Conservation (phyloP, 2,113 vertebrate species). For the Hippocampus mohnikei region DNA sequence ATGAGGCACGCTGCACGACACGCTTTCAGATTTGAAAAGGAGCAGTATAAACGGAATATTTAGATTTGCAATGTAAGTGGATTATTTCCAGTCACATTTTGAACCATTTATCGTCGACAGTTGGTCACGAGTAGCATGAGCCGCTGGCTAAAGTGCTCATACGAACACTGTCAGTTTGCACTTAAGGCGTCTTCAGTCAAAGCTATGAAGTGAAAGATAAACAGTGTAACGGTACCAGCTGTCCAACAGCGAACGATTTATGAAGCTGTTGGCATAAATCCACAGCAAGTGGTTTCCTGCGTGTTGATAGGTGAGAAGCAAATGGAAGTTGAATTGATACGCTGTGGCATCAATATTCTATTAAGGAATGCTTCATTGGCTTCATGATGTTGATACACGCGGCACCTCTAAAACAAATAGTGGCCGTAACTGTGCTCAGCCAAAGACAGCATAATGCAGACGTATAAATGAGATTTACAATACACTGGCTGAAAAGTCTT, state of each 20-base stretch:
- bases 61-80: constrained; percentile 44
- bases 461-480: constrained; percentile 9
- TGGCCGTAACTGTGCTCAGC: background rate
- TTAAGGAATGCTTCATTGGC: constrained; percentile 29
- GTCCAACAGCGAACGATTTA: constrained; percentile 40
- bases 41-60: constrained; percentile 55
- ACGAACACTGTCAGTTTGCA: constrained; percentile 21
- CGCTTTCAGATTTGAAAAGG: constrained; percentile 39
- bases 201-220: constrained; percentile 29
- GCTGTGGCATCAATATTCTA: constrained; percentile 24
- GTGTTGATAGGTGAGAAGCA: constrained; percentile 17
- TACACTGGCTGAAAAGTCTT: background rate
- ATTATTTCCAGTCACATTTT: constrained; percentile 62
- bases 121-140: constrained; percentile 33
- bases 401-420: constrained; percentile 15
- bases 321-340: constrained; percentile 22
- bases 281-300: constrained; percentile 14
- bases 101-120: constrained; percentile 53
- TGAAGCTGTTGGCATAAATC: constrained; percentile 29
- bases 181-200: constrained; percentile 19
- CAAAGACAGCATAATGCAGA: background rate
- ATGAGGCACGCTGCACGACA: constrained; percentile 44
- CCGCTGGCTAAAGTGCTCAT: constrained; percentile 19
- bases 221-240: constrained; percentile 2
- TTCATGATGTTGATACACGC: constrained; percentile 18